Base-by-base conservation (phyloP, 2,113 vertebrate species). In the Gallinago undulata region DNA sequence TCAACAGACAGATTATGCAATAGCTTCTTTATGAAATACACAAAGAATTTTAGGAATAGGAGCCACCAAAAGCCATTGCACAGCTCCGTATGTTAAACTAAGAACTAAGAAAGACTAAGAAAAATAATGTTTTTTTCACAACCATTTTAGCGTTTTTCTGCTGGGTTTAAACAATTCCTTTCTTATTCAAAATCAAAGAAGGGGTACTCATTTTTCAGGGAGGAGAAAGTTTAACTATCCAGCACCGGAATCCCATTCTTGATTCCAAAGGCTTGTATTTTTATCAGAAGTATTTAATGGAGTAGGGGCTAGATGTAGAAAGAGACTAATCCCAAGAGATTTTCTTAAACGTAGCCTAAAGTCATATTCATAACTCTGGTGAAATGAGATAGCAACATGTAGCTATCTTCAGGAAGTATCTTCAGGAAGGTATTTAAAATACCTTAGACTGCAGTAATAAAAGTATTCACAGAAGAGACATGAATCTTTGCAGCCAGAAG, bases 191-290 rank as follows among this genome's bases (percentile, higher is more conserved):
- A 90, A 78, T 78, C 10, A 79, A 41, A 37, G 30, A 55, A 75
- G 0, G 0, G 1, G 1, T 55, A 39, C 6, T 53, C 0, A 33
- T 56, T 80, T 86, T 66, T 70, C 35, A 50, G 27, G 11, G 12
- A 48, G 6, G 1, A 82, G 13, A 37, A 82, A 28, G 8, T 74
- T 70, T 48, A 72, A 55, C 9, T 37, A 78, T 70, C 2, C 16
- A 66, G 10, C 48, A 48, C 37, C 2, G 28, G 19, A 90, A 45
- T 62, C 9, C 22, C 11, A n/a, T 67, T 67, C 14, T 11, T 84
- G 5, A 41, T 69, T 77, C 33, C 47, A 77, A 84, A 77, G 9
- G 6, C 11, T 8, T 47, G 3, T 55, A 62, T 63, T 92, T 91
- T 67, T 67, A 51, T 55, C 31, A 60, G 37, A 82, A 82, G 2